Conservation (phyloP, 1,140 invertebrate genomes). For the Penaeus vannamei region DNA sequence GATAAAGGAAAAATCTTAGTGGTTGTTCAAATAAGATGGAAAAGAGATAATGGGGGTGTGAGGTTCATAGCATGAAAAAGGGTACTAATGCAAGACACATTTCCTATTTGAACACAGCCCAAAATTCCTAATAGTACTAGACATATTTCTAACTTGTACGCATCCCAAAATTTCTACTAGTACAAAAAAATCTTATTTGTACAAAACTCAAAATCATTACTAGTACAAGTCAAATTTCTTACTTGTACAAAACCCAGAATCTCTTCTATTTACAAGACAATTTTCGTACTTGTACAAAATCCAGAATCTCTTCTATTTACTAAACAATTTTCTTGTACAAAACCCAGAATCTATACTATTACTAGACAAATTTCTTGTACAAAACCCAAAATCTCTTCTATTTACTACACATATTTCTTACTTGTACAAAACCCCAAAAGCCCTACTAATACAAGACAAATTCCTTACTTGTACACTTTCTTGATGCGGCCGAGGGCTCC, state of each 20-base stretch:
- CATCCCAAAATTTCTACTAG: too few relatives aligned
- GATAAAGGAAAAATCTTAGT: too few relatives aligned
- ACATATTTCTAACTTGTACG: too few relatives aligned
- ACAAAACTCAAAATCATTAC: too few relatives aligned
- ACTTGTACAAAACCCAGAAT: neutral
- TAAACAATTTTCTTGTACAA: slow-evolving; percentile 76
- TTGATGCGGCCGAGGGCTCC: slow-evolving; percentile 55
- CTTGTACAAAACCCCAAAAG: slow-evolving; percentile 6
- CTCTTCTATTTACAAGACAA: neutral
- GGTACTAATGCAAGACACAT: too few relatives aligned
- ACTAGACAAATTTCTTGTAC: slow-evolving; percentile 76
- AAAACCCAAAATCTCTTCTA: neutral
- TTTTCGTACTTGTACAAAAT: slow-evolving; percentile 46
- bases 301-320: slow-evolving; percentile 78
- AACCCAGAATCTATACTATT: slow-evolving; percentile 76
- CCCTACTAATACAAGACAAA: neutral
- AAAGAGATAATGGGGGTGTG: too few relatives aligned
- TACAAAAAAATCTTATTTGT: too few relatives aligned
- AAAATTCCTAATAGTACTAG: too few relatives aligned
- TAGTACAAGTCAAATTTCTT: neutral
- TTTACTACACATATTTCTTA: neutral
- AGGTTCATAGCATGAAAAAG: too few relatives aligned
- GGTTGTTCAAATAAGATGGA: too few relatives aligned
- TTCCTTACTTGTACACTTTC: slow-evolving; percentile 51
- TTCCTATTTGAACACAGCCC: too few relatives aligned